Evolutionary conservation across 2,888 invertebrate genomes (phyloP), one percentile per base, ranked within the genome.

Genomic region (Agriopis aurantiaria): DNA sequence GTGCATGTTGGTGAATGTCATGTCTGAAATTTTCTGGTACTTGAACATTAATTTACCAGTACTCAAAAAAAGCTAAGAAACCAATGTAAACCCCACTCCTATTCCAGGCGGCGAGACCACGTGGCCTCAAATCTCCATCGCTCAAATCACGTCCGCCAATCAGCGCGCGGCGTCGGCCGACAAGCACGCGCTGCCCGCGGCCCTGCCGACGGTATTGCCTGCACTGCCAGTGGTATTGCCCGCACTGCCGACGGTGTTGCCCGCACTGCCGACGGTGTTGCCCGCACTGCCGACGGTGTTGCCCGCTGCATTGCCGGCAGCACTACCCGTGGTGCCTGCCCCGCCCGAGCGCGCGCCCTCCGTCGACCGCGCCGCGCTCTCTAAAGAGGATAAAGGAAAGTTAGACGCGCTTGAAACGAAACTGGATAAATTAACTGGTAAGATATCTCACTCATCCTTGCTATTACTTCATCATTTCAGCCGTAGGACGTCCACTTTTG

Each of bases 91-190:
- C 23, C 9, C 6, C 17, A 1, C 10, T 58, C 3, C 0, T 33
- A 3, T 77, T 75, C 0, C 85, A 92, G 92, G 81, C 64, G 88
- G 85, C 74, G 93, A 93, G 63, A 90, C 90, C 0, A 79, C 85
- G 0, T 95, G 94, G 94, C 94, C 95, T 0, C 89, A 89, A 75
- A 94, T 95, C 64, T 91, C 94, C 0, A 80, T 94, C 17, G 92
- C 89, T 0, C 93, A 93, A 74, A 90, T 94, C 59, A 87, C 89
- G 0, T 93, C 93, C 55, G 92, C 93, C 40, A 88, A 91, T 74
- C 91, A 91, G 65, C 85, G 93, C 60, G 92, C 92, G 71, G 89
- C 91, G 45, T 90, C 92, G 3, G 89, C 88, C 77, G 92, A 91
- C 75, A 90, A 91, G 51, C 88, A 14, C 82, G 84, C 79, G 82